Base-by-base conservation (phyloP, 2,888 invertebrate genomes). In the Salpingus planirostris region DNA sequence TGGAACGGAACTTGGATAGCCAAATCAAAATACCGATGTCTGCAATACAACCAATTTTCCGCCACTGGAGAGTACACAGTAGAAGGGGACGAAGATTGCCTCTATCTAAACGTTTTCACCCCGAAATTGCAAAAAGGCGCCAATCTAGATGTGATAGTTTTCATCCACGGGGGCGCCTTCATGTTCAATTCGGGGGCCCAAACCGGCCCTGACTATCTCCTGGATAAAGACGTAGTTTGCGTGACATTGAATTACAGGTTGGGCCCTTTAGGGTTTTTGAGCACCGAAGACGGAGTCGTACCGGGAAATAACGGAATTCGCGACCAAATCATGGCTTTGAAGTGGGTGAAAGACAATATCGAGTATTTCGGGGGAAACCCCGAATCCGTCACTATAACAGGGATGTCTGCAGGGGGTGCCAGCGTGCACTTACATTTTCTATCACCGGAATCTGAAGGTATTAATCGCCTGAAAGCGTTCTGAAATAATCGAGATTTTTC, bases 301-400 rank as follows among this genome's bases (percentile, higher is more conserved):
- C 74, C 83, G 0, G 79, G 78, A 3, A 83, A 83, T 56, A 73
- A 72, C 47, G 83, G 82, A 0, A 54, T 83, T 15, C 82, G 81
- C 51, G 83, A 83, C 65, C 82, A 83, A 61, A 65, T 67, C 14
- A 66, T 77, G 43, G 82, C 80, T 0, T 56, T 84, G 24, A 69
- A 70, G 40, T 84, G 81, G 81, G 62, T 80, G 1, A 71, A 73
- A 34, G 58, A 70, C 24, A 78, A 83, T 55, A 78, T 83, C 35
- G 62, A 69, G 40, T 65, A 65, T 53, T 83, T 84, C 47, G 79
- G 78, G 2, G 83, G 83, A 1, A 73, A 82, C 62, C 71, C 78
- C 2, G 68, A 74, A 24, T 73, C 73, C 36, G 67, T 83, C 13
- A 77, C 80, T 0, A 52, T 83, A 2, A 57, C 73, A 1, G 84